A percentile compares a stretch with the other conserved stretches of the same genome.
phyloP scores from a whole-genome alignment of 2,888 invertebrate species.

The Ormyrus pomaceus region DNA sequence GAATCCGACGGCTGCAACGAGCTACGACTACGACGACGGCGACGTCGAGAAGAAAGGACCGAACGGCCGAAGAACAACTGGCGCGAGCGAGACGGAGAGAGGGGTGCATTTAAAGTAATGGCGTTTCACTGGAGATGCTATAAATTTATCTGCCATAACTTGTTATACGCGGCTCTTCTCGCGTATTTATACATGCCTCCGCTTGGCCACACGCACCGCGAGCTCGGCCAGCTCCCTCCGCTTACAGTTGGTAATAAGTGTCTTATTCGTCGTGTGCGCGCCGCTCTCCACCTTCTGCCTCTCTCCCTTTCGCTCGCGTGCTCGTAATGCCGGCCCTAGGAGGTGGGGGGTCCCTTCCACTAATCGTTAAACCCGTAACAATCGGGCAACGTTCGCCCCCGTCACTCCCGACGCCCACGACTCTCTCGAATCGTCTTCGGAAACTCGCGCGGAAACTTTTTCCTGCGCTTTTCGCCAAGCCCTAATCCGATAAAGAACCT shows the following conservation, averaged over 20 bases:
- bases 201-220: conserved; percentile 64
- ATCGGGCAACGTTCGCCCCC: conserved; percentile 47
- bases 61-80: conserved; percentile 58
- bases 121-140: conserved; percentile 76
- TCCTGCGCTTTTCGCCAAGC: conserved; percentile 19
- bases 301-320: background rate
- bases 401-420: too few species aligned
- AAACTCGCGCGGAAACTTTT: too few species aligned
- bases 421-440: too few species aligned
- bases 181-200: conserved; percentile 74
- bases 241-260: conserved; percentile 40
- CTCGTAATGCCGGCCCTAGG: conserved; percentile 7
- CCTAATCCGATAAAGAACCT: conserved; percentile 34
- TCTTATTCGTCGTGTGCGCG: conserved; percentile 44
- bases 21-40: conserved; percentile 24
- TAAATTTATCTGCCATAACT: conserved; percentile 77
- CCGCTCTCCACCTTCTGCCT: background rate
- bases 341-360: conserved; percentile 34
- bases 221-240: conserved; percentile 15
- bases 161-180: conserved; percentile 75
- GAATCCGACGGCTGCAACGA: background rate
- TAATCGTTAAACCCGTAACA: conserved; percentile 58
- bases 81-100: conserved; percentile 55
- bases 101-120: conserved; percentile 71
- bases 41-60: conserved; percentile 53